These are phyloP conservation scores for Zaprionus nigranus DNA, from an alignment of 1,140 invertebrate species.

Conservation along the genomic window DNA sequence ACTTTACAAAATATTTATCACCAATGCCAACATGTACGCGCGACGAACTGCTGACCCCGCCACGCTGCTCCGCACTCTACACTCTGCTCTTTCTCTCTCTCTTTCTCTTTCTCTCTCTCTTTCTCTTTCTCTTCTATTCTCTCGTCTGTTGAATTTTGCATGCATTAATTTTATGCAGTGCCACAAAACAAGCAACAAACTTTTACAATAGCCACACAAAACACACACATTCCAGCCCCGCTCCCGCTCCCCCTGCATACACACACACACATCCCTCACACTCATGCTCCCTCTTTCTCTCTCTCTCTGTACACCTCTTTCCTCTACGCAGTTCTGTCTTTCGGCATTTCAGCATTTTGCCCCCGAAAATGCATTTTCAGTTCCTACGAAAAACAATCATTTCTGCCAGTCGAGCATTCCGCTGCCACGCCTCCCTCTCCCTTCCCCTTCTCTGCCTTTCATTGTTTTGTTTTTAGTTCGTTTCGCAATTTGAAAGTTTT, in stretches of 20 bases:
- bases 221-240: background rate
- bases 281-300: too few relatives aligned
- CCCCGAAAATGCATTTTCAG: conserved; percentile 31
- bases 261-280: background rate
- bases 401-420: conserved; percentile 30
- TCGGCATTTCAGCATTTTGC: conserved; percentile 29
- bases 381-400: conserved; percentile 34
- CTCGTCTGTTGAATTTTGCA: conserved; percentile 35
- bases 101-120: background rate
- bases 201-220: conserved; percentile 19
- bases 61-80: background rate
- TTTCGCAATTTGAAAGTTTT: conserved; percentile 30
- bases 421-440: background rate
- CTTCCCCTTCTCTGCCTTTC: background rate
- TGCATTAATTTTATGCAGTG: conserved; percentile 47
- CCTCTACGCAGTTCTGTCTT: conserved; percentile 28
- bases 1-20: conserved; percentile 55
- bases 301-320: background rate
- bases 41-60: conserved; percentile 15
- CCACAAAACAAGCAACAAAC: conserved; percentile 33
- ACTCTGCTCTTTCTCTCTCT: background rate
- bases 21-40: conserved; percentile 33
- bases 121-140: background rate
- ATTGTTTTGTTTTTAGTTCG: conserved; percentile 27
- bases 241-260: background rate